These are phyloP conservation scores for Daphoenositta chrysoptera DNA, from an alignment of 2,113 vertebrate species.

Conservation along the genomic window DNA sequence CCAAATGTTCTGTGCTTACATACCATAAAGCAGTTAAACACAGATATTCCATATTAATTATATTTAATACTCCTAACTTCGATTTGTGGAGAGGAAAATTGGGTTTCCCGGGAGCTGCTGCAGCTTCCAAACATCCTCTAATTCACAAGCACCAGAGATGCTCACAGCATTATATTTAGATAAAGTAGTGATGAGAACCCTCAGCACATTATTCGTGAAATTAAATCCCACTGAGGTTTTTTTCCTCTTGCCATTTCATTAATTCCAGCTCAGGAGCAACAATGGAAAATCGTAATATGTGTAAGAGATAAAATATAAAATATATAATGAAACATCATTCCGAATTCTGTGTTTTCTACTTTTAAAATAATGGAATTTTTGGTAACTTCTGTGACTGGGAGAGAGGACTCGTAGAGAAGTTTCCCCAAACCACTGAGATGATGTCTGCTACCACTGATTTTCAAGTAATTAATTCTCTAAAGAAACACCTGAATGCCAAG, in stretches of 20 bases:
- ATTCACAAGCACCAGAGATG: constrained; percentile 21
- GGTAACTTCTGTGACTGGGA: not conserved
- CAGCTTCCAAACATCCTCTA: constrained; percentile 35
- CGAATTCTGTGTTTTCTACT: not conserved
- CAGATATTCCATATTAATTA: constrained; percentile 28
- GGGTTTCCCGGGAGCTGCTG: constrained; percentile 30
- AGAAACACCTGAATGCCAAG: not conserved
- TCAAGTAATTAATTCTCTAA: not conserved
- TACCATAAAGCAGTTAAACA: constrained; percentile 26
- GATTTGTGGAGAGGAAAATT: constrained; percentile 40
- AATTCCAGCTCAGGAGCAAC: not conserved
- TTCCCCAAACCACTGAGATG: not conserved
- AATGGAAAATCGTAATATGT: not conserved
- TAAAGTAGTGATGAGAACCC: constrained; percentile 25
- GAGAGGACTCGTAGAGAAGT: not conserved
- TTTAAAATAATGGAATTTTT: not conserved
- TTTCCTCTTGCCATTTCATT: constrained; percentile 6
- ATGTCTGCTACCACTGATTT: not conserved
- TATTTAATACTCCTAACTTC: constrained; percentile 23
- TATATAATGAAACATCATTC: not conserved
- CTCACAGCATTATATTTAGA: constrained; percentile 9
- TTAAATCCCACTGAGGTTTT: constrained; percentile 4
- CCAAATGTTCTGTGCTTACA: not conserved
- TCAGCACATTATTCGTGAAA: constrained; percentile 1
- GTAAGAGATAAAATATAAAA: not conserved